Conservation (phyloP, 1,140 invertebrate species). For the Agrilus planipennis region DNA sequence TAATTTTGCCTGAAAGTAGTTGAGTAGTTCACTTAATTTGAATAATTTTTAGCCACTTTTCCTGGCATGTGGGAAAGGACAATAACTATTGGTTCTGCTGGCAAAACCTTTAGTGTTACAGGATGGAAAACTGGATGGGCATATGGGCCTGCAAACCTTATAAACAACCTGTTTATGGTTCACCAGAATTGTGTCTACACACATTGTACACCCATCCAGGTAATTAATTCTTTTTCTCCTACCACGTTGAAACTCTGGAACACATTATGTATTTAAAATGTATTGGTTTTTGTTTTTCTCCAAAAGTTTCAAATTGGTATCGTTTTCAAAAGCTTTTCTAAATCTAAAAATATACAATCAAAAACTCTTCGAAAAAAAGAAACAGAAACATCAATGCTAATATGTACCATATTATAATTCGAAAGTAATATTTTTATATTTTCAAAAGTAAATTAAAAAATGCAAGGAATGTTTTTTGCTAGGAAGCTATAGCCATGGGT, state of each 20-base stretch:
- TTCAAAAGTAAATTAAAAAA: too few relatives aligned
- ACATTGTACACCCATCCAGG: constrained; percentile 71
- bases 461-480: constrained; percentile 15
- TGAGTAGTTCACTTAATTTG: background rate
- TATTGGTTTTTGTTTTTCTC: too few relatives aligned
- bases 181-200: constrained; percentile 95
- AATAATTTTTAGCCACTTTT: constrained; percentile 57
- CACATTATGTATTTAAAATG: too few relatives aligned
- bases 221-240: constrained; percentile 69
- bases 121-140: constrained; percentile 98
- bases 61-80: constrained; percentile 98
- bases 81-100: constrained; percentile 92
- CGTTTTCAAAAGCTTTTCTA: too few relatives aligned
- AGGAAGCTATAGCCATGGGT: constrained; percentile 79
- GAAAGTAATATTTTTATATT: too few relatives aligned
- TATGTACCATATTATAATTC: too few relatives aligned
- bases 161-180: constrained; percentile 71
- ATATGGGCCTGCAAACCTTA: constrained; percentile 71
- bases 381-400: too few relatives aligned
- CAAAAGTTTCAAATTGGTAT: too few relatives aligned
- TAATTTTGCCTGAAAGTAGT: background rate
- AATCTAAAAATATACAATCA: too few relatives aligned
- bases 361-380: too few relatives aligned
- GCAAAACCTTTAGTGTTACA: constrained; percentile 95
- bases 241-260: too few relatives aligned